A percentile compares a stretch with the other conserved stretches of the same genome.
These are phyloP conservation scores for Larimichthys crocea DNA, from an alignment of 2,113 vertebrate species.

Conservation along the genomic window DNA sequence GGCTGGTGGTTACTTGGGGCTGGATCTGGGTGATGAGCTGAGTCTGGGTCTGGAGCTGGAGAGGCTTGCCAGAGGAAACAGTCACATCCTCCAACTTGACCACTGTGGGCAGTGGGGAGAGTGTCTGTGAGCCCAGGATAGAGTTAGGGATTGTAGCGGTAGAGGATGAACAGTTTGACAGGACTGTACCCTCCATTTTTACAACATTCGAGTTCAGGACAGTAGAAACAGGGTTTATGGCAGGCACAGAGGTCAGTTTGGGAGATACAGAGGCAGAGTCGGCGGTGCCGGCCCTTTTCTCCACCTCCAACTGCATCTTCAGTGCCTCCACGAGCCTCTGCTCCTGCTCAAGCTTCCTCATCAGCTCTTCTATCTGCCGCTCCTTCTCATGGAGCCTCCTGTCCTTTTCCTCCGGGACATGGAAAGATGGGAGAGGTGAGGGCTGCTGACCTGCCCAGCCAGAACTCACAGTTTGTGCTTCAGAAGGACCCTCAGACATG, in stretches of 20 bases:
- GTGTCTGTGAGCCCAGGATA: conserved; percentile 47
- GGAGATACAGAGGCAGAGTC: conserved; percentile 32
- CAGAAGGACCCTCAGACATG: conserved; percentile 77
- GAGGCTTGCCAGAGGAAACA: conserved; percentile 58
- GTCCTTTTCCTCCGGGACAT: conserved; percentile 88
- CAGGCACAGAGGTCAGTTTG: conserved; percentile 6
- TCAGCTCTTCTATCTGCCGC: conserved; percentile 95
- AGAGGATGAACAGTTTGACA: conserved; percentile 71
- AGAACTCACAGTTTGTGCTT: conserved; percentile 78
- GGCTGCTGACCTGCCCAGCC: conserved; percentile 80
- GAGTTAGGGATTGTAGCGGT: conserved; percentile 39
- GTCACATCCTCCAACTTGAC: conserved; percentile 84
- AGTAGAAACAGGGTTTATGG: conserved; percentile 27
- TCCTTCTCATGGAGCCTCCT: conserved; percentile 96
- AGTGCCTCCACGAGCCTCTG: conserved; percentile 95
- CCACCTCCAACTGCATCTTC: conserved; percentile 97
- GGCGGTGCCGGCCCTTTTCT: conserved; percentile 86
- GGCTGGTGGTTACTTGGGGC: conserved; percentile 40
- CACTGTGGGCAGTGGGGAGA: conserved; percentile 39
- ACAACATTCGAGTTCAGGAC: conserved; percentile 57
- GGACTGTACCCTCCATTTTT: conserved; percentile 74
- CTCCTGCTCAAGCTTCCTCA: conserved; percentile 95
- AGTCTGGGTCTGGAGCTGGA: conserved; percentile 61
- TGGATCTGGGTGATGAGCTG: conserved; percentile 65
- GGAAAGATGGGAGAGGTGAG: conserved; percentile 66